Conservation (phyloP, 2,797 vertebrate genomes). For the Serranus cabrilla region DNA sequence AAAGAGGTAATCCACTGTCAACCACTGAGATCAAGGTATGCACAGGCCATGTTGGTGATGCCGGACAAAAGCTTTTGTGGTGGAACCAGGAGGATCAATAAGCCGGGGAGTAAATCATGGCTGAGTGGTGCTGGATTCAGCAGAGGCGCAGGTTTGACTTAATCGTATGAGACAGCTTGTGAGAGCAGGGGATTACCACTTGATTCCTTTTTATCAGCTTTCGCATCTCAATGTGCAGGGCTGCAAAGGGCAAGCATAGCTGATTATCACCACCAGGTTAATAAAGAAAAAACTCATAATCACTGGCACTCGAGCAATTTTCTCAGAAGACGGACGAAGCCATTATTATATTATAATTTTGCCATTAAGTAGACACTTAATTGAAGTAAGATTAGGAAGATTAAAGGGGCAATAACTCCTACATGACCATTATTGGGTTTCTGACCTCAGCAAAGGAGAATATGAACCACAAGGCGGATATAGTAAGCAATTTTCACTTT, state of each 20-base stretch:
- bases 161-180: slow-evolving; percentile 56
- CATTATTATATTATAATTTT: background rate
- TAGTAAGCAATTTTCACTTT: too few species aligned
- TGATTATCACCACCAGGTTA: slow-evolving; percentile 50
- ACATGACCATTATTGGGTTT: too few species aligned
- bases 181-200: slow-evolving; percentile 58
- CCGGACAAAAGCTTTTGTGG: slow-evolving; percentile 19
- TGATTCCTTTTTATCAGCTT: slow-evolving; percentile 70
- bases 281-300: slow-evolving; percentile 49
- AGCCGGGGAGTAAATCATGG: slow-evolving; percentile 27
- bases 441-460: too few species aligned
- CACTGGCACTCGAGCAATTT: background rate
- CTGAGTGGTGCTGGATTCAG: slow-evolving; percentile 44
- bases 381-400: background rate
- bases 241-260: slow-evolving; percentile 58
- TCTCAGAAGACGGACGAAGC: too few species aligned
- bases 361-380: background rate
- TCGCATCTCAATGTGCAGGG: slow-evolving; percentile 51
- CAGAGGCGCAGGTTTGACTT: slow-evolving; percentile 52
- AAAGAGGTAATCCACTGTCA: slow-evolving; percentile 20
- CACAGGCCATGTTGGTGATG: background rate
- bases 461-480: too few species aligned
- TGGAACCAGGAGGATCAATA: slow-evolving; percentile 41
- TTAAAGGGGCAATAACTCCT: too few species aligned
- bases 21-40: slow-evolving; percentile 22